Evolutionary conservation across 2,797 vertebrate species (phyloP).

Genomic region (Pitangus sulphuratus): DNA sequence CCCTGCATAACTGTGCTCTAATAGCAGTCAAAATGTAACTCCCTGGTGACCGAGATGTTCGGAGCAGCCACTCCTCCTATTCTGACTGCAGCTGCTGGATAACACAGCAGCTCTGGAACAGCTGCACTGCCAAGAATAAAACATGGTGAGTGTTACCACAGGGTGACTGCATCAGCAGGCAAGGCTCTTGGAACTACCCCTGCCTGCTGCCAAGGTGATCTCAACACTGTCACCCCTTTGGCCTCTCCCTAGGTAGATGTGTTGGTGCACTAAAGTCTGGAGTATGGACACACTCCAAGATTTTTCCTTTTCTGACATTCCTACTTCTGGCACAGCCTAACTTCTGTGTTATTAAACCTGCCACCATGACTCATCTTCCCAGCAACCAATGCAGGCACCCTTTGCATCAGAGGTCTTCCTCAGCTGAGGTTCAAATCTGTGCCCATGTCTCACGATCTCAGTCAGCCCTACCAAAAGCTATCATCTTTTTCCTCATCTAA

Average conservation of each 20-base stretch:
- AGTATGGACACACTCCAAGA: not conserved
- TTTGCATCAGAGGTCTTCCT: not conserved
- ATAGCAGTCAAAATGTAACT: not conserved
- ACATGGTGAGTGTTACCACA: not conserved
- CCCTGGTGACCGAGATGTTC: accelerated
- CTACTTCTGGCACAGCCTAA: not conserved
- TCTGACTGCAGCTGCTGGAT: not conserved
- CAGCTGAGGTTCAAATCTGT: not conserved
- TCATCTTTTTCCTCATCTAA: not conserved
- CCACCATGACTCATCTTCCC: not conserved
- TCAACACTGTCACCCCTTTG: not conserved
- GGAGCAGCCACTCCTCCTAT: not conserved
- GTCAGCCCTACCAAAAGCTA: not conserved
- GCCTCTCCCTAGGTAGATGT: not conserved
- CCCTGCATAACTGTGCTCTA: not conserved
- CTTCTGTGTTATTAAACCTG: not conserved
- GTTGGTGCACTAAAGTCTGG: not conserved
- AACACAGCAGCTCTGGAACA: not conserved
- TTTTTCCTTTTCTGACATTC: not conserved
- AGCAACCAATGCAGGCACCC: not conserved
- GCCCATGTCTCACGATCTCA: not conserved
- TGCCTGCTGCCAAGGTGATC: not conserved
- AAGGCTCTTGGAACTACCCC: not conserved
- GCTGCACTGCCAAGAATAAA: not conserved
- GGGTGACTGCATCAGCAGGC: not conserved